Conservation (phyloP, 1,140 invertebrate species). For the Magallana gigas region DNA sequence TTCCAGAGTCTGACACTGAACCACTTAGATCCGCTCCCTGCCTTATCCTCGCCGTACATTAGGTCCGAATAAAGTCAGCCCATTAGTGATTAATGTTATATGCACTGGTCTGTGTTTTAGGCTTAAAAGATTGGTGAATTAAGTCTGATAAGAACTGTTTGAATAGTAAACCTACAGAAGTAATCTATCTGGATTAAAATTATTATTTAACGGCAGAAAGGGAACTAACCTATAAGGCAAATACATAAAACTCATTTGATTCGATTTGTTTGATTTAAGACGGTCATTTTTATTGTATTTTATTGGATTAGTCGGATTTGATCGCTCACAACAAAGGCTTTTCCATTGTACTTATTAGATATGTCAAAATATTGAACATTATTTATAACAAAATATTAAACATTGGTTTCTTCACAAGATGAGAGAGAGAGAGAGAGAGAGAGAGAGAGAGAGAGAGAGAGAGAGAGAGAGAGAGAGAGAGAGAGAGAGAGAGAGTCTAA, state of each 20-base stretch:
- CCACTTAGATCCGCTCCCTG: background rate
- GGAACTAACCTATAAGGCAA: background rate
- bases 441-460: too few species aligned
- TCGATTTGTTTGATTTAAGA: too few species aligned
- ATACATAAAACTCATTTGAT: too few species aligned
- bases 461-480: too few species aligned
- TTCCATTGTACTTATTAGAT: too few species aligned
- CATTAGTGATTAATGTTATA: slow-evolving; percentile 26
- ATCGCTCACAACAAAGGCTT: background rate
- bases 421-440: too few species aligned
- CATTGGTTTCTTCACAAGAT: too few species aligned
- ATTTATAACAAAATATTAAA: too few species aligned
- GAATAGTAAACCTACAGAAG: slow-evolving; percentile 12
- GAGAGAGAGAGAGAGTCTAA: too few species aligned
- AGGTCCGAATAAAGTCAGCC: background rate
- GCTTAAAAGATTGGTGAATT: slow-evolving; percentile 34
- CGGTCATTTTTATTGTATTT: background rate
- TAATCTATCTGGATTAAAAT: slow-evolving; percentile 25
- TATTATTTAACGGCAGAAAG: background rate
- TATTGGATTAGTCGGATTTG: slow-evolving; percentile 3
- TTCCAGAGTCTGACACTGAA: background rate
- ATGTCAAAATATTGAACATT: too few species aligned
- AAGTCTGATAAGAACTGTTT: slow-evolving; percentile 25
- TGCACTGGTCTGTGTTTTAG: slow-evolving; percentile 13
- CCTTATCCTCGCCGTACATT: background rate